Evolutionary conservation across 53 echinoderm and acorn worm species (phyloP), one percentile per base, ranked within the genome.

Genomic region (Zoroaster sp.): DNA sequence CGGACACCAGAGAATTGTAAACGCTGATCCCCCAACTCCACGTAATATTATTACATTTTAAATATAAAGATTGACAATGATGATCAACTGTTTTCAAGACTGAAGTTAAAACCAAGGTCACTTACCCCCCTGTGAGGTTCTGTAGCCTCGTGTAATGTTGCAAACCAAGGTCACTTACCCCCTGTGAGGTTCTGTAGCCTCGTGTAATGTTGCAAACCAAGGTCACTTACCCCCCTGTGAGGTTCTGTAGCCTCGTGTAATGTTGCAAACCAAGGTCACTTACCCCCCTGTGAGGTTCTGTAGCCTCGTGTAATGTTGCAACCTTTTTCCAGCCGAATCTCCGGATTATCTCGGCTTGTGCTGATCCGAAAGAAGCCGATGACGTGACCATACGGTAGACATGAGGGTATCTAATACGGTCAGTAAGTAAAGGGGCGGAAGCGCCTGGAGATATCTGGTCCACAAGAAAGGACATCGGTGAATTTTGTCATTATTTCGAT

Each of bases 231-330:
- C 81, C 89, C 89, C 3, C 37, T 59, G 43, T 89, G 89, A 40
- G 89, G 89, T n/a, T n/a, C n/a, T n/a, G n/a, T n/a, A n/a, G n/a
- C n/a, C n/a, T n/a, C n/a, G n/a, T n/a, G n/a, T 54, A 1, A 54
- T 15, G 4, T 54, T 54, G 23, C n/a, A 12, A 21, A 21, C 55
- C n/a, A 9, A n/a, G 28, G 25, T 15, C 2, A 59, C 81, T 32
- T 42, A 89, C 89, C 81, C 89, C 89, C 3, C 37, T 59, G 43
- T 89, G 89, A 40, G 89, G 89, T 40, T 89, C 89, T n/a, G 18
- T 38, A 12, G 89, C 47, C 43, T 89, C 89, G 4, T 78, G 78
- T 7, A 90, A 18, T 0, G 90, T 90, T 4, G 86, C 88, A 3
- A 90, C 66, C 21, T 38, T 42, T 25, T 13, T 66, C 90, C 90